Conservation (phyloP, 2,113 vertebrate species). For the Chlorodrepanis virens region DNA sequence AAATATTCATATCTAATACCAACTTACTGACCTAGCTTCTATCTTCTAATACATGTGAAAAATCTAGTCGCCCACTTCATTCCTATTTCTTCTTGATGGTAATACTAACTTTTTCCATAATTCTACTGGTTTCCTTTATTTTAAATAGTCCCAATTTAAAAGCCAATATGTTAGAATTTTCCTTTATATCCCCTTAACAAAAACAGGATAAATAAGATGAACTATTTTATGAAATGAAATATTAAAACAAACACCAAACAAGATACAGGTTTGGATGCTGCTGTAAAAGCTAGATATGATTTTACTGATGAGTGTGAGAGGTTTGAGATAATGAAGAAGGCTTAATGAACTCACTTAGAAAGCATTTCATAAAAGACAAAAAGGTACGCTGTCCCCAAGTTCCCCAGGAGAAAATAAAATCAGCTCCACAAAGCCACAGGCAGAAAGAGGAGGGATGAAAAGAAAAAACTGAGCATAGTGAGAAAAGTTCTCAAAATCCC, state of each 20-base stretch:
- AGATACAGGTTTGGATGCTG: background rate
- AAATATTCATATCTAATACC: background rate
- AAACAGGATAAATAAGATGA: background rate
- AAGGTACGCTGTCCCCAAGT: rapidly evolving
- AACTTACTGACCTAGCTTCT: background rate
- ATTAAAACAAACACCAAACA: background rate
- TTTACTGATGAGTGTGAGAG: background rate
- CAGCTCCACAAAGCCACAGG: background rate
- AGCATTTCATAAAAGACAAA: background rate
- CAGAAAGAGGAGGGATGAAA: background rate
- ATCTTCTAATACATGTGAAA: background rate
- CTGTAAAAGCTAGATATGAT: background rate
- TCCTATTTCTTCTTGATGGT: background rate
- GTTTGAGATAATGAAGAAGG: background rate
- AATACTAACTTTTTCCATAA: background rate
- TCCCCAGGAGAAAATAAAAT: background rate
- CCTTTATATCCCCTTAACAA: background rate
- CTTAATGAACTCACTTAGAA: background rate
- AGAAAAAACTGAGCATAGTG: background rate
- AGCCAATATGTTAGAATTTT: background rate
- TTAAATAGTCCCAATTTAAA: background rate
- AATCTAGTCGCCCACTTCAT: background rate
- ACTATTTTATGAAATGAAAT: background rate
- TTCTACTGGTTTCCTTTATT: background rate
- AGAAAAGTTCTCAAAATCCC: background rate